phyloP scores from a whole-genome alignment of 1,140 invertebrate species.

The Drosophila pseudoananassae region DNA sequence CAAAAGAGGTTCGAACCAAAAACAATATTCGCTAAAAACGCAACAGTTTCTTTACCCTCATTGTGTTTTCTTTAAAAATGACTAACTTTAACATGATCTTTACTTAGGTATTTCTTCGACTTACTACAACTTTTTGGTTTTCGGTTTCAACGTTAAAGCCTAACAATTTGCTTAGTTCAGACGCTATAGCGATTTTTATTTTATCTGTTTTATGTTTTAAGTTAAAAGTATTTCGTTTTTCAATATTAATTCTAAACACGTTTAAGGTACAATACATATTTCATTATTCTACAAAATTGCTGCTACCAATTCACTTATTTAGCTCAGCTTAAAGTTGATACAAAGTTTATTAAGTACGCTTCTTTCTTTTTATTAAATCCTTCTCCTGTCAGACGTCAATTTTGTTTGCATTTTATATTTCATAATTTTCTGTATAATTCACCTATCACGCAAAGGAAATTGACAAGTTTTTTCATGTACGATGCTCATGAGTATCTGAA shows the following conservation, averaged over 20 bases:
- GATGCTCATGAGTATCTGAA: conserved; percentile 84
- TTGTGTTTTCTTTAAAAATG: conserved; percentile 59
- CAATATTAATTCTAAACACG: conserved; percentile 73
- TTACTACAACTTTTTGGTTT: conserved; percentile 34
- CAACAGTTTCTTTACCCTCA: conserved; percentile 48
- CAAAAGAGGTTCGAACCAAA: conserved; percentile 60
- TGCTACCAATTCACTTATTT: conserved; percentile 71
- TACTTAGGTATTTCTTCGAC: conserved; percentile 17
- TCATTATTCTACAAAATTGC: conserved; percentile 82
- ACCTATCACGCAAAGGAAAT: conserved; percentile 84
- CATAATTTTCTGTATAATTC: conserved; percentile 70
- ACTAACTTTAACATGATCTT: conserved; percentile 66
- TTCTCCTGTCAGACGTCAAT: conserved; percentile 40
- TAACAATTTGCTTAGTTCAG: conserved; percentile 71
- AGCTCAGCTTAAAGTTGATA: conserved; percentile 82
- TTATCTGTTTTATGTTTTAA: conserved; percentile 24
- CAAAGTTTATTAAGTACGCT: conserved; percentile 73
- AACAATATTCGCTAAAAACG: conserved; percentile 57
- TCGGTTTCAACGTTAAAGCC: conserved; percentile 70
- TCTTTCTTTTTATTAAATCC: conserved; percentile 43
- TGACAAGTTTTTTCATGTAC: conserved; percentile 84
- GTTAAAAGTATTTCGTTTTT: conserved; percentile 77
- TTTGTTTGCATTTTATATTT: conserved; percentile 37
- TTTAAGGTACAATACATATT: conserved; percentile 81
- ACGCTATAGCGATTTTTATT: conserved; percentile 53